These are phyloP conservation scores for Pocillopora grandis DNA, from an alignment of 92 coral and sea anemone species.

Conservation along the genomic window DNA sequence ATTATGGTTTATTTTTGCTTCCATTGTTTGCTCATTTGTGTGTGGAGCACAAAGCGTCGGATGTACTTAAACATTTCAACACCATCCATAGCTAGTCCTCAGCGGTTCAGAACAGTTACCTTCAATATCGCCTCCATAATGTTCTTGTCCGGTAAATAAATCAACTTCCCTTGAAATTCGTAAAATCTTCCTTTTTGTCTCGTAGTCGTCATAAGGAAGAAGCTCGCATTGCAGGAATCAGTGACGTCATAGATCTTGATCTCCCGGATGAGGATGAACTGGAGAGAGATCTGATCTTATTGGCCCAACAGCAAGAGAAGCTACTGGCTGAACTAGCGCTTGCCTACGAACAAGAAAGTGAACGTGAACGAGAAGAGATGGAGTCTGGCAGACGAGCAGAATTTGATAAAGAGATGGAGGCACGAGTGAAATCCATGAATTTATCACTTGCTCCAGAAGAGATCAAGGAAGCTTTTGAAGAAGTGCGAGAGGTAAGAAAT, in stretches of 20 bases:
- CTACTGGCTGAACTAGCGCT: constrained; percentile 85
- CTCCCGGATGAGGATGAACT: constrained; percentile 91
- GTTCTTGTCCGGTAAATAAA: no score
- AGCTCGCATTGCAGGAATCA: constrained; percentile 93
- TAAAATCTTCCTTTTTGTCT: not conserved
- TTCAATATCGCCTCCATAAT: no score
- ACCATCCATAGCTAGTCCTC: no score
- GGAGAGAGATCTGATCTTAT: constrained; percentile 80
- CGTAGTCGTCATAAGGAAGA: constrained; percentile 93
- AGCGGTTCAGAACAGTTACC: no score
- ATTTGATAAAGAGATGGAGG: constrained; percentile 94
- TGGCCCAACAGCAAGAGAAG: constrained; percentile 93
- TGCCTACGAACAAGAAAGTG: constrained; percentile 93
- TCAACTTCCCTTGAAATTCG: not conserved
- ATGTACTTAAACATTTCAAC: no score
- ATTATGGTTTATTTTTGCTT: no score
- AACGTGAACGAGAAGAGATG: constrained; percentile 74
- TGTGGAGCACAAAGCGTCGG: no score
- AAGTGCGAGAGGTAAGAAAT: constrained; percentile 78
- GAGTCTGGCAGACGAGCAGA: constrained; percentile 90
- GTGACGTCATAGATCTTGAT: constrained; percentile 94
- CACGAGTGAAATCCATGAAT: constrained; percentile 85
- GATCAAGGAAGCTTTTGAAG: constrained; percentile 84
- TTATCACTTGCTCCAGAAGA: constrained; percentile 78
- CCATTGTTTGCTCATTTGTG: no score